These are phyloP conservation scores for Zelleria hepariella DNA, from an alignment of 2,888 invertebrate species.

Conservation along the genomic window DNA sequence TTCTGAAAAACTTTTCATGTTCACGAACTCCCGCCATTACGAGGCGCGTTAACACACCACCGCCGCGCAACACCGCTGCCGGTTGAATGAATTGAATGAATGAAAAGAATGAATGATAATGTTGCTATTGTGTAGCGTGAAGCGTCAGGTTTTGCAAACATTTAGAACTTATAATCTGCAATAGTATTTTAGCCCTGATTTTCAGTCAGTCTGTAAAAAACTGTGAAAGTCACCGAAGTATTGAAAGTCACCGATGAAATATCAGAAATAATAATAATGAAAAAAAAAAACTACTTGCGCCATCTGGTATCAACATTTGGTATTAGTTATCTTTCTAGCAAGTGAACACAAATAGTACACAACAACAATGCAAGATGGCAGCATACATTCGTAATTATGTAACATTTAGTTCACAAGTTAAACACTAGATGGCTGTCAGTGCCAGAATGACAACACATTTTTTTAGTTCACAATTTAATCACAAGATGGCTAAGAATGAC, in stretches of 20 bases:
- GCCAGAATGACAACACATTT: no score
- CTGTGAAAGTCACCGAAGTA: not conserved
- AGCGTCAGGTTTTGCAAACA: no score
- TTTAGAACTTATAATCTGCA: no score
- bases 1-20: constrained; percentile 51
- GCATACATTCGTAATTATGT: not conserved
- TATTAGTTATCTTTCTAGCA: no score
- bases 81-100: constrained; percentile 47
- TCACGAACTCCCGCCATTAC: constrained; percentile 63
- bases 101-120: constrained; percentile 35
- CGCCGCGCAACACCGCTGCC: constrained; percentile 28
- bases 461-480: no score
- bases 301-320: not conserved
- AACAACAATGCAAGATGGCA: not conserved
- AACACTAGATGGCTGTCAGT: no score
- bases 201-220: not conserved
- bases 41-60: constrained; percentile 21
- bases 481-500: no score
- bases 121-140: no score
- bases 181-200: no score
- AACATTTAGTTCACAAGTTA: no score
- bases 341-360: no score
- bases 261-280: not conserved
- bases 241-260: not conserved
- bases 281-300: not conserved